Conservation (phyloP, 2,888 invertebrate species). For the Rhynchonema sp. region DNA sequence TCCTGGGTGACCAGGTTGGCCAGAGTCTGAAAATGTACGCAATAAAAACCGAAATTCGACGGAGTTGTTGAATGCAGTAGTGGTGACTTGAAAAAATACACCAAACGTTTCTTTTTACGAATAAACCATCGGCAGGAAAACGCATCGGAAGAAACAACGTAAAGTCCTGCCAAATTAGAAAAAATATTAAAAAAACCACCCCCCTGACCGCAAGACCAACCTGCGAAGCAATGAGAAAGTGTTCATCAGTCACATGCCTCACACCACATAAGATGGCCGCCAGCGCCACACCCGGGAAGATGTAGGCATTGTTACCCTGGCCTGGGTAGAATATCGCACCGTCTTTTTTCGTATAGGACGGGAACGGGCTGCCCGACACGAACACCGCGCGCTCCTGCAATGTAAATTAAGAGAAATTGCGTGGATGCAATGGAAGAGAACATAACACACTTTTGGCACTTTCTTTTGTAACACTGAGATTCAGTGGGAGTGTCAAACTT, state of each 20-base stretch:
- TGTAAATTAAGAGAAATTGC: neutral
- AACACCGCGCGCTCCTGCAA: slow-evolving; percentile 71
- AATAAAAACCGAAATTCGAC: slow-evolving; percentile 6
- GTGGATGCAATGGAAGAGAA: neutral
- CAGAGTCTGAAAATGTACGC: slow-evolving; percentile 46
- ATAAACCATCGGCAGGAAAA: neutral
- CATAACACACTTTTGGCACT: neutral
- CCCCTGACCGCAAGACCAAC: slow-evolving; percentile 37
- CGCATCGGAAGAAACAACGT: too few relatives aligned
- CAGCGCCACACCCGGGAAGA: slow-evolving; percentile 81
- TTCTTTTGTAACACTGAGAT: neutral
- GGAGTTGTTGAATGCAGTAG: neutral
- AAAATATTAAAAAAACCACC: too few relatives aligned
- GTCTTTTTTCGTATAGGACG: neutral
- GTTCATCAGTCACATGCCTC: slow-evolving; percentile 72
- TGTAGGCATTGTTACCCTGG: slow-evolving; percentile 93
- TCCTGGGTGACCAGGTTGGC: slow-evolving; percentile 57
- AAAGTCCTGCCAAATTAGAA: too few relatives aligned
- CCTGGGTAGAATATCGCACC: slow-evolving; percentile 49
- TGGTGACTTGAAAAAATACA: neutral
- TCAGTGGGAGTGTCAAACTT: too few relatives aligned
- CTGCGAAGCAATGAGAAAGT: slow-evolving; percentile 85
- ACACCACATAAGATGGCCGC: slow-evolving; percentile 78
- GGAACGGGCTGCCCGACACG: slow-evolving; percentile 76
- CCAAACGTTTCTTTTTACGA: neutral